A percentile compares a stretch with the other conserved stretches of the same genome.
These are phyloP conservation scores for Drosophila baimaii DNA, from an alignment of 1,140 invertebrate genomes.

Conservation along the genomic window DNA sequence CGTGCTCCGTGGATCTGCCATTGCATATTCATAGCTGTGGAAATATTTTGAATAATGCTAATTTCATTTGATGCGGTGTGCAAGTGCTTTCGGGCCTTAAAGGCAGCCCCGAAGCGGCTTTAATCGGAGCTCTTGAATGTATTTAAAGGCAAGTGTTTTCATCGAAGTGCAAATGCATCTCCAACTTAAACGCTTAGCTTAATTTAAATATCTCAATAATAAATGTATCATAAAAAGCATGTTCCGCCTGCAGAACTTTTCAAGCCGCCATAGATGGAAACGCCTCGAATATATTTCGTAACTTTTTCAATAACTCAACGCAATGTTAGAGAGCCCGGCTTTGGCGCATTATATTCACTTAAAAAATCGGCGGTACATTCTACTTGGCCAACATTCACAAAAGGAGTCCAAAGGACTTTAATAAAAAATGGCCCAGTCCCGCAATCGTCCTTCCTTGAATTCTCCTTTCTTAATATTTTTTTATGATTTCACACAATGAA, in stretches of 20 bases:
- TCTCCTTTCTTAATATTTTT: constrained; percentile 35
- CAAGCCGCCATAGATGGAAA: neutral
- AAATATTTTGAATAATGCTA: constrained; percentile 65
- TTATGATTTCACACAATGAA: constrained; percentile 78
- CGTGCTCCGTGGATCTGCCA: constrained; percentile 41
- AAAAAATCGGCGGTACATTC: constrained; percentile 50
- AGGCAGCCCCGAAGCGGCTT: neutral
- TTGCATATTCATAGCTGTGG: constrained; percentile 62
- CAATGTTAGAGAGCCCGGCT: constrained; percentile 25
- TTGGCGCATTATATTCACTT: constrained; percentile 55
- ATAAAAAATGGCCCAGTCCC: constrained; percentile 18
- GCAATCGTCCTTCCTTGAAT: constrained; percentile 20
- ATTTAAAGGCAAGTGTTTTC: neutral
- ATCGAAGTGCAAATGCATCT: neutral
- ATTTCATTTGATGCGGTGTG: constrained; percentile 34
- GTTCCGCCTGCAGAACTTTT: neutral
- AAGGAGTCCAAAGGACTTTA: constrained; percentile 6
- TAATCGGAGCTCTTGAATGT: neutral
- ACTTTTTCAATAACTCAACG: constrained; percentile 62
- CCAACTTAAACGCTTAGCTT: neutral
- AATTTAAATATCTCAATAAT: neutral
- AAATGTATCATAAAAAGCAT: neutral
- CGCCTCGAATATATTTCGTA: constrained; percentile 18
- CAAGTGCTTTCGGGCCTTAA: constrained; percentile 11
- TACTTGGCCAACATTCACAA: constrained; percentile 22